Percentiles rank a stretch among this genome's conserved stretches.
phyloP scores from a whole-genome alignment of 2,113 vertebrate species.

The Ochotona princeps region DNA sequence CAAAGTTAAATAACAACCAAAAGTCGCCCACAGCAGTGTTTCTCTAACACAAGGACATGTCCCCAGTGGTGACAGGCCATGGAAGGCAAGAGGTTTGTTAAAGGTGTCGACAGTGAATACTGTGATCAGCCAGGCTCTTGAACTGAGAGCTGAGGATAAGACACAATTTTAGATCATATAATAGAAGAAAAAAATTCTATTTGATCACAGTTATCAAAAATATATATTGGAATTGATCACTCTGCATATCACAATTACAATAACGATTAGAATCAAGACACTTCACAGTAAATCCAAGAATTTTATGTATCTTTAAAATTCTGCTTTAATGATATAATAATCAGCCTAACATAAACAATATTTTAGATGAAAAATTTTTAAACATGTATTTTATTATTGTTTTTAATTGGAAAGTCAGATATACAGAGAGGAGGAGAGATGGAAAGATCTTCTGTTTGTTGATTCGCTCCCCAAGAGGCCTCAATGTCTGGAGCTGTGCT shows the following conservation, averaged over 20 bases:
- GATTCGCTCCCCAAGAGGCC: too few relatives aligned
- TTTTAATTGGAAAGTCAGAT: too few relatives aligned
- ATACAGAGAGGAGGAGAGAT: too few relatives aligned
- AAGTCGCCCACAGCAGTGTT: constrained; percentile 44
- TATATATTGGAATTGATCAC: not conserved
- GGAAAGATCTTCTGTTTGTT: too few relatives aligned
- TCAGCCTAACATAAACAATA: constrained; percentile 58
- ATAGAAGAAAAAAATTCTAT: not conserved
- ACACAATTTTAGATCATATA: not conserved
- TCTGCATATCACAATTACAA: constrained; percentile 16
- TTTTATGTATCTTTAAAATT: constrained; percentile 1
- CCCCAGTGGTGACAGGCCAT: constrained; percentile 41
- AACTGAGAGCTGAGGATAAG: not conserved
- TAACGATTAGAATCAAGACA: constrained; percentile 2
- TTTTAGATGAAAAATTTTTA: constrained; percentile 40
- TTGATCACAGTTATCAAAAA: constrained; percentile 11
- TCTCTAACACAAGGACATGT: constrained; percentile 67
- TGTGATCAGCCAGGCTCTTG: constrained; percentile 55
- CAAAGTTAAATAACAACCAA: constrained; percentile 74
- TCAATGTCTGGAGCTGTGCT: too few relatives aligned
- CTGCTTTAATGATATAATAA: constrained; percentile 54
- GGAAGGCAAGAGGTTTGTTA: constrained; percentile 52
- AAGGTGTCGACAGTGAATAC: constrained; percentile 33
- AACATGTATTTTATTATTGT: too few relatives aligned
- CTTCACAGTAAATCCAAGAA: constrained; percentile 34